Base-by-base conservation (phyloP, 2,797 vertebrate genomes). In the Enteromius paludinosus region DNA sequence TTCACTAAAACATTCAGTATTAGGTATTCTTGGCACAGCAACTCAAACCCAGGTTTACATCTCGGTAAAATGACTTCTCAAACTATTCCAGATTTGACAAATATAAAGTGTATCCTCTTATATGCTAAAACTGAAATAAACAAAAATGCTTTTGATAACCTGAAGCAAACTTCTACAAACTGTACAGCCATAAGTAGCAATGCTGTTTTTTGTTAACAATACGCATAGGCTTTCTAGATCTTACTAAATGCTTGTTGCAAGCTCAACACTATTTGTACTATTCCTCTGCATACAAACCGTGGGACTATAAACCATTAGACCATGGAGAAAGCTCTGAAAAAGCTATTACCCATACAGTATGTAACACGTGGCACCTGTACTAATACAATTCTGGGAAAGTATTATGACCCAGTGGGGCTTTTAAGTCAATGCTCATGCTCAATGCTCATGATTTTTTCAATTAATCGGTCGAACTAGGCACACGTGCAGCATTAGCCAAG, bases 331-430 rank as follows among this genome's bases (percentile, higher is more conserved):
- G 35, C 28, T 35, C 69, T 64, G 30, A 30, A 23, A 23, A 25
- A 47, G 56, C 56, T 64, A 28, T 81, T 64, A 72, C 69, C 8
- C 38, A 73, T 52, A n/a, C n/a, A n/a, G n/a, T n/a, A 72, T 35
- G 30, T n/a, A 62, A 62, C 28, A 61, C 14, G n/a, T 81, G 43
- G 14, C 56, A 45, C 28, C 17, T 72, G 54, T 73, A 47, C 25
- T 81, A 64, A 71, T 61, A 80, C 11, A 11, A 80, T 47, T 80
- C 68, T 80, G 52, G 54, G 45, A 28, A 56, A 69, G 64, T 81
- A 59, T 64, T 49, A 33, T 62, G 41, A 49, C 79, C 56, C 79
- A 72, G 56, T 49, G 35, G 30, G 41, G 41, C 66, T 69, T 79
- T 69, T 69, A 79, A 47, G 41, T 72, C 54, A 23, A 61, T 35